phyloP scores from a whole-genome alignment of 2,113 vertebrate species.

The Baryphthengus martii region DNA sequence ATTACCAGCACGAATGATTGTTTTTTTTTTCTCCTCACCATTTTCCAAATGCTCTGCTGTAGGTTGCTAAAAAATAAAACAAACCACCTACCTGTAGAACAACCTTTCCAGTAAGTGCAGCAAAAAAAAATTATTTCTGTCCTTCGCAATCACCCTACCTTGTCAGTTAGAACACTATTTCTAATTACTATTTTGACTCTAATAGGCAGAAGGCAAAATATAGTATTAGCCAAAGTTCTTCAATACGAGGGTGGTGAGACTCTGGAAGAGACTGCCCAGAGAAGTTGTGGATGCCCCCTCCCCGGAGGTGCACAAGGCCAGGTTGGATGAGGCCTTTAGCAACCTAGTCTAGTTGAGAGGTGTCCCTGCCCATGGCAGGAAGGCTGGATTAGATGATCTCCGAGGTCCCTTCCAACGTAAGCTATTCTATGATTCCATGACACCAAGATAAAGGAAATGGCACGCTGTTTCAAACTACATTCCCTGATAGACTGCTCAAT shows the following conservation, averaged over 20 bases:
- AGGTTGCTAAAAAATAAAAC: not conserved
- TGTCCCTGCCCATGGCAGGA: too few species aligned
- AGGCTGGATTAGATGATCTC: too few species aligned
- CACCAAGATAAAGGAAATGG: not conserved
- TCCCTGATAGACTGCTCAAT: not conserved
- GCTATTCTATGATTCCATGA: too few species aligned
- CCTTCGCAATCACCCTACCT: rapidly evolving
- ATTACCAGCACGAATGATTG: not conserved
- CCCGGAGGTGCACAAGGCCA: too few species aligned
- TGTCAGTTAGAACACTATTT: not conserved
- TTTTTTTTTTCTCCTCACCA: not conserved
- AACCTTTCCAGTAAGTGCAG: not conserved
- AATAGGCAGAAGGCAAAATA: not conserved
- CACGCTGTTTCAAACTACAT: rapidly evolving
- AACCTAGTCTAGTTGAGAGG: too few species aligned
- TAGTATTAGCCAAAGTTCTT: rapidly evolving
- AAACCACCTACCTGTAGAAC: not conserved
- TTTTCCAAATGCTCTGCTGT: not conserved
- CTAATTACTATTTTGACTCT: not conserved
- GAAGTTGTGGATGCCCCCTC: too few species aligned
- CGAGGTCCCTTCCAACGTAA: too few species aligned
- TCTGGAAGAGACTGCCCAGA: too few species aligned
- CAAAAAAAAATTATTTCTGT: not conserved
- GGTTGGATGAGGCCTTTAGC: too few species aligned
- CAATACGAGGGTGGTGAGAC: too few species aligned